These are phyloP conservation scores for Drosophila micromelanica DNA, from an alignment of 1,140 invertebrate species.

Conservation along the genomic window DNA sequence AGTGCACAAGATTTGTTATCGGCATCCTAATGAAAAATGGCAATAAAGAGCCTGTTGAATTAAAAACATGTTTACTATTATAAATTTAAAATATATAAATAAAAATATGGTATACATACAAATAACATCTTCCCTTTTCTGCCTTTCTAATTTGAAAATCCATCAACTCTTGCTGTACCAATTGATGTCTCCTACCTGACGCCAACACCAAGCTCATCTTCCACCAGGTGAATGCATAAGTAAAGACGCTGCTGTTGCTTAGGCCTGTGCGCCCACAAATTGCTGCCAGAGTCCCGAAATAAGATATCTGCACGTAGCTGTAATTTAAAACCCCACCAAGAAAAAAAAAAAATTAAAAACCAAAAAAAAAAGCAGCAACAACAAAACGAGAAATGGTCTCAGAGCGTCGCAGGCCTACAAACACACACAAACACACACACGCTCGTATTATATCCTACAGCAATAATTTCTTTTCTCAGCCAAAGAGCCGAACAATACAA, in stretches of 20 bases:
- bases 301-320: slow-evolving; percentile 81
- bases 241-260: slow-evolving; percentile 5
- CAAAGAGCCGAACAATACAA: slow-evolving; percentile 43
- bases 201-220: slow-evolving; percentile 57
- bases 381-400: slow-evolving; percentile 42
- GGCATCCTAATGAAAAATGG: slow-evolving; percentile 47
- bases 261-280: slow-evolving; percentile 64
- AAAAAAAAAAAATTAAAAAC: slow-evolving; percentile 28
- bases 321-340: slow-evolving; percentile 74
- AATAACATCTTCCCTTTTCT: not conserved
- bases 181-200: slow-evolving; percentile 55
- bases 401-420: slow-evolving; percentile 10
- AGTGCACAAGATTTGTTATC: slow-evolving; percentile 53
- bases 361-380: slow-evolving; percentile 34
- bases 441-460: slow-evolving; percentile 67
- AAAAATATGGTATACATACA: not conserved
- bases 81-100: not conserved
- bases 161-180: slow-evolving; percentile 44
- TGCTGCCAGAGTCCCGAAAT: slow-evolving; percentile 64
- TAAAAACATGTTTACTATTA: slow-evolving; percentile 42
- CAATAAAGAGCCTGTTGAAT: slow-evolving; percentile 36
- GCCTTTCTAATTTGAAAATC: slow-evolving; percentile 40
- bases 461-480: slow-evolving; percentile 65
- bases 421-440: slow-evolving; percentile 33
- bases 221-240: slow-evolving; percentile 59